Base-by-base conservation (phyloP, 2,888 invertebrate species). In the Eristalinus sepulchralis region DNA sequence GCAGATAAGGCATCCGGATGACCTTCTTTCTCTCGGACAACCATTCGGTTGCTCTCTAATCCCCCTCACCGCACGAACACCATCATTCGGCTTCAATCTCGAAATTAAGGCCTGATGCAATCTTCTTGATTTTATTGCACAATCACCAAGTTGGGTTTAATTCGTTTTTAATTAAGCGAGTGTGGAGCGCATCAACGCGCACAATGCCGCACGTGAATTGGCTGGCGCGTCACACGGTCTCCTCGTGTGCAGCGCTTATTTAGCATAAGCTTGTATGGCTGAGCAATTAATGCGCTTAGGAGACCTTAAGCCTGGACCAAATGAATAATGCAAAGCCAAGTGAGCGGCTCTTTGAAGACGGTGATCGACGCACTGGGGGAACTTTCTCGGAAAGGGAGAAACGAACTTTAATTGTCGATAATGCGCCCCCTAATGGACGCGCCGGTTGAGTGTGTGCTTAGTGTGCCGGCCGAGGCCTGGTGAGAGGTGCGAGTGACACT, bases 61-160 rank as follows among this genome's bases (percentile, higher is more conserved):
- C 55, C 20, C 17, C 31, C 33, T n/a, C 13, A 9, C 31, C 17
- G 31, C 27, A 9, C 27, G 17, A 20, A 22, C 33, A 39, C 67
- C 67, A 57, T 27, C 11, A 22, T 34, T 39, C 27, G 60, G 57
- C 34, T 34, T 57, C 33, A 57, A 33, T 57, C 55, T n/a, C 17
- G 59, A 79, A 39, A 39, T 47, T 31, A 31, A 24, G 39, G 55
- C 47, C 24, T 17, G 75, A 34, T 75, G 75, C 53, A 64, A 75
- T 66, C 70, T 75, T n/a, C 34, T 34, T 34, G 47, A 64, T 81
- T 81, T 70, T 63, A 81, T 82, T 82, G 60, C 57, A 47, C 31
- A 75, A 76, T 82, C 71, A 70, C 57, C 70, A 73, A 63, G 47
- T 81, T 63, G 31, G 59, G 27, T 82, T 73, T 82, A 82, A 82